phyloP scores from a whole-genome alignment of 2,113 vertebrate genomes.

The Syngnathus typhle region DNA sequence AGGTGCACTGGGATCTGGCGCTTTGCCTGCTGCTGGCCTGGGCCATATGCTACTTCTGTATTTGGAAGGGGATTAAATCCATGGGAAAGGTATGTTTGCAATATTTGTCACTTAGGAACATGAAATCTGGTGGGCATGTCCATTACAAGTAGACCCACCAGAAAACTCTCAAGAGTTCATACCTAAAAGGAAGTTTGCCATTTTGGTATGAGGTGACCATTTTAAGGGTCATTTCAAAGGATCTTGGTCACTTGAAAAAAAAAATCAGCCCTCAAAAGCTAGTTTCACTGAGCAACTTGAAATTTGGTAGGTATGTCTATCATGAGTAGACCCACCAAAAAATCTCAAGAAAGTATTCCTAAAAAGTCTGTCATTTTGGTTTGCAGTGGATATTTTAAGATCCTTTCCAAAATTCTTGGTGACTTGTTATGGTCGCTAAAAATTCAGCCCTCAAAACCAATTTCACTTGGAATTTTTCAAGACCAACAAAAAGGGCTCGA shows the following conservation, averaged over 20 bases:
- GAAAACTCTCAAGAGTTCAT: not conserved
- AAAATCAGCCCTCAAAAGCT: no score
- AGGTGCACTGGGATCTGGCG: constrained; percentile 70
- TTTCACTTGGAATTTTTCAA: no score
- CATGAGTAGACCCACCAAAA: no score
- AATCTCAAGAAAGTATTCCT: no score
- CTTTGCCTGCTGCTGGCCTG: constrained; percentile 72
- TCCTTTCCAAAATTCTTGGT: no score
- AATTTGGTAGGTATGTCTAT: no score
- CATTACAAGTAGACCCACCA: not conserved
- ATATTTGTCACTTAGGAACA: not conserved
- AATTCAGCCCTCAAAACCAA: no score
- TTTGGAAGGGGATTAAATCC: constrained; percentile 79
- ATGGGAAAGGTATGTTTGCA: constrained; percentile 69
- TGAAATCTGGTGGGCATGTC: not conserved
- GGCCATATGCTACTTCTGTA: constrained; percentile 80
- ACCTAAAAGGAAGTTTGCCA: not conserved
- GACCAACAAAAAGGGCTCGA: no score
- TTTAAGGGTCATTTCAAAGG: not conserved
- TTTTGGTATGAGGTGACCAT: not conserved
- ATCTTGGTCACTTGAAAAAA: not conserved
- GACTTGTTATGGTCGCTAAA: no score
- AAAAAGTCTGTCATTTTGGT: no score
- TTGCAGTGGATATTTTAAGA: no score
- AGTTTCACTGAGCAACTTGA: no score